These are phyloP conservation scores for Seira sanloemensis DNA, from an alignment of 2,888 invertebrate genomes.

Conservation along the genomic window DNA sequence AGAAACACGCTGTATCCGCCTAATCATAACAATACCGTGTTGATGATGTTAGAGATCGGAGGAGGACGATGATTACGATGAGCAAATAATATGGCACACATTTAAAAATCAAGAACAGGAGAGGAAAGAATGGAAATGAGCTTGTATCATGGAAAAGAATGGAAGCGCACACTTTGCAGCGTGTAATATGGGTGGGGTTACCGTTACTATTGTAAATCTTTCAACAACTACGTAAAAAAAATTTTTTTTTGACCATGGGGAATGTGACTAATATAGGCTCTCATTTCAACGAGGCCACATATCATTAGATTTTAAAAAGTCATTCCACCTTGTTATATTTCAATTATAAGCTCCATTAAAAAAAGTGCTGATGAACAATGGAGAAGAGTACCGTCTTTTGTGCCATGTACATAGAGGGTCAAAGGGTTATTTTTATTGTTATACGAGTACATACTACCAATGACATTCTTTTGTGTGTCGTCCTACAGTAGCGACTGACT, in stretches of 20 bases:
- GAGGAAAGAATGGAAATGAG: not conserved
- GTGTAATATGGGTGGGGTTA: not conserved
- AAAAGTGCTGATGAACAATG: not conserved
- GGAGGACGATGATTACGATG: not conserved
- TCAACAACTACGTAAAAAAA: not conserved
- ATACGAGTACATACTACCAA: not conserved
- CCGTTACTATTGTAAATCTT: not conserved
- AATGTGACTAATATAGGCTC: not conserved
- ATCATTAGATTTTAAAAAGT: not conserved
- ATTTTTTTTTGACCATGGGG: not conserved
- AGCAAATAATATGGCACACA: not conserved
- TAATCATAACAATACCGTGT: not conserved
- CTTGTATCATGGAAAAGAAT: not conserved
- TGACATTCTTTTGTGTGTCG: not conserved
- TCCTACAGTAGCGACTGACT: not conserved
- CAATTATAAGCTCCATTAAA: not conserved
- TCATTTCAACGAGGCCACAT: not conserved
- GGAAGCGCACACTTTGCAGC: not conserved
- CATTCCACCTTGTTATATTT: not conserved
- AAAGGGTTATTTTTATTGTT: not conserved
- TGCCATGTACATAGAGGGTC: no score
- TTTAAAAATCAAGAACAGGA: not conserved
- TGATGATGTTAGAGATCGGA: not conserved
- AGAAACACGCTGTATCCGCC: not conserved
- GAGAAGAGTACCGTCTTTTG: not conserved